These are phyloP conservation scores for Epinephelus lanceolatus DNA, from an alignment of 2,113 vertebrate genomes.

Conservation along the genomic window DNA sequence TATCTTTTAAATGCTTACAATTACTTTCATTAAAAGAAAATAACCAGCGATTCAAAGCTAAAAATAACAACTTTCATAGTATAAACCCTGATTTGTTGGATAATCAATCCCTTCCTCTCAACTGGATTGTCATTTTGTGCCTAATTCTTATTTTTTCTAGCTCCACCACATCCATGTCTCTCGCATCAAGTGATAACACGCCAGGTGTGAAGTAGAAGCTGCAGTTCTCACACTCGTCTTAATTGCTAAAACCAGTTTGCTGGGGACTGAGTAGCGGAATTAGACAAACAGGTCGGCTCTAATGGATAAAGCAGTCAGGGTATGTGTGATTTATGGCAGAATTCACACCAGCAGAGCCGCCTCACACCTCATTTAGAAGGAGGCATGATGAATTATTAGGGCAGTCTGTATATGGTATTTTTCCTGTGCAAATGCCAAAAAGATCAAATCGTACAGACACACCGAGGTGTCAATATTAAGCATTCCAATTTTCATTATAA, in stretches of 20 bases:
- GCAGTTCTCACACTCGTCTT: constrained; percentile 63
- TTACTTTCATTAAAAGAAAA: neutral
- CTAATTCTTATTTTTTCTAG: neutral
- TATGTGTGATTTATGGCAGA: constrained; percentile 76
- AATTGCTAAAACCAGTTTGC: constrained; percentile 55
- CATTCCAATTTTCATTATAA: constrained; percentile 61
- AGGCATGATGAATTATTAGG: constrained; percentile 73
- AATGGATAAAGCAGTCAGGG: constrained; percentile 67
- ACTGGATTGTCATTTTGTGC: constrained; percentile 10
- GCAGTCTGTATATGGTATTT: constrained; percentile 61
- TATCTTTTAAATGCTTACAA: neutral
- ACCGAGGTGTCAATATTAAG: constrained; percentile 62
- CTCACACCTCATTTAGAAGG: constrained; percentile 76
- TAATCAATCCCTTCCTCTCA: neutral
- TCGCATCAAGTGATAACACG: constrained; percentile 27
- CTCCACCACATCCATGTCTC: constrained; percentile 14
- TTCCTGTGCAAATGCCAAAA: constrained; percentile 60
- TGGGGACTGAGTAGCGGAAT: constrained; percentile 44
- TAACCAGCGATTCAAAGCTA: neutral
- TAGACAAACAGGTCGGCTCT: constrained; percentile 60
- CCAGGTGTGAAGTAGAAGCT: constrained; percentile 65
- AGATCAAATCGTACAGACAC: constrained; percentile 54
- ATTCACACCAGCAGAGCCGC: constrained; percentile 74
- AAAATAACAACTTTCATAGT: neutral
- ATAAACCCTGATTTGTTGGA: neutral